These are phyloP conservation scores for Apolygus lucorum DNA, from an alignment of 1,140 invertebrate species.

Conservation along the genomic window DNA sequence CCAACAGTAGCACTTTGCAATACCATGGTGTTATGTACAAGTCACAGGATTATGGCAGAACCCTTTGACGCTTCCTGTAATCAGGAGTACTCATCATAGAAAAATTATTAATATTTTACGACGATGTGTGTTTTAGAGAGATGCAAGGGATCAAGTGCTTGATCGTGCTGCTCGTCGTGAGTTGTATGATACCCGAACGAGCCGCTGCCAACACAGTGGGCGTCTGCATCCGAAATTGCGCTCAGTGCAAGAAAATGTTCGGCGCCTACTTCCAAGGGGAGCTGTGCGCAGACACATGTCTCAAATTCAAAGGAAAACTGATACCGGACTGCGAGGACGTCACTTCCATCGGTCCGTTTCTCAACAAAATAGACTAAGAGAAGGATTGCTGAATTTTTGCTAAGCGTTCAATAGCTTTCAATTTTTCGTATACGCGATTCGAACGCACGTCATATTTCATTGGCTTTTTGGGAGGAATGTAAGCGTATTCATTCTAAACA, in stretches of 20 bases:
- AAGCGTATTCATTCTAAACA: too few species aligned
- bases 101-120: too few species aligned
- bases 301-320: conserved; percentile 69
- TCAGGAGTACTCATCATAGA: too few species aligned
- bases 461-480: too few species aligned
- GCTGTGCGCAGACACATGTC: conserved; percentile 68
- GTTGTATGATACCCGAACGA: not conserved
- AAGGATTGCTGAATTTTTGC: too few species aligned
- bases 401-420: too few species aligned
- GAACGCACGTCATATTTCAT: too few species aligned
- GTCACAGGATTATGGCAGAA: too few species aligned
- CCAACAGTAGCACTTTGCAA: too few species aligned
- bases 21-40: too few species aligned
- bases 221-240: conserved; percentile 74
- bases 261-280: conserved; percentile 74
- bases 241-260: conserved; percentile 78
- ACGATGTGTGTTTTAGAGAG: not conserved
- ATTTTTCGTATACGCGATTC: too few species aligned
- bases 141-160: not conserved
- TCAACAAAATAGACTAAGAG: conserved; percentile 51
- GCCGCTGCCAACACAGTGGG: conserved; percentile 36
- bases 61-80: too few species aligned
- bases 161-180: not conserved
- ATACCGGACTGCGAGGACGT: conserved; percentile 76
- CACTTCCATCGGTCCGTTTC: conserved; percentile 66